Percentiles rank a stretch among this genome's conserved stretches.
Evolutionary conservation across 2,797 vertebrate genomes (phyloP).

Genomic region (Dermochelys coriacea): DNA sequence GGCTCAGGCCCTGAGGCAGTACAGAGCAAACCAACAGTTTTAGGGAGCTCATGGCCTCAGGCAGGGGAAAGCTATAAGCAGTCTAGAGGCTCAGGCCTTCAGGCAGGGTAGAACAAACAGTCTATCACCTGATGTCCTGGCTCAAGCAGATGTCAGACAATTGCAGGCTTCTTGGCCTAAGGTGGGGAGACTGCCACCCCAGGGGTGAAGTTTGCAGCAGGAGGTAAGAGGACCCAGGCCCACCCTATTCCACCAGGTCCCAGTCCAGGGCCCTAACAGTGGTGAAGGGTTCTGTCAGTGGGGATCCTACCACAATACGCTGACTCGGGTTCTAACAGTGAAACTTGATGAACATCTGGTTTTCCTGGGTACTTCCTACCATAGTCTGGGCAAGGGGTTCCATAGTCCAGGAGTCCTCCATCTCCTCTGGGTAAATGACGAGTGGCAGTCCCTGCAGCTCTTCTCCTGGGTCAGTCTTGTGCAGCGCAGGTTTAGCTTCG

Average conservation of each 20-base stretch:
- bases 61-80: background rate
- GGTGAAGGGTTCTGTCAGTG: too few relatives aligned
- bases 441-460: too few relatives aligned
- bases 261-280: background rate
- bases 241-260: background rate
- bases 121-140: background rate
- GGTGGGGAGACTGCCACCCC: background rate
- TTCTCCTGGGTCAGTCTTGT: too few relatives aligned
- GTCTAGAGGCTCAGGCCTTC: background rate
- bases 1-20: background rate
- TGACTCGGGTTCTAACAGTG: background rate
- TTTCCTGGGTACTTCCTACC: too few relatives aligned
- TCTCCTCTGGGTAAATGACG: too few relatives aligned
- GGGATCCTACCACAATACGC: background rate
- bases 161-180: background rate
- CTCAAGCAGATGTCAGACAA: background rate
- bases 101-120: background rate
- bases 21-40: background rate
- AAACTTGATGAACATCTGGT: background rate
- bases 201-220: background rate
- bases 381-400: too few relatives aligned
- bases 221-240: background rate
- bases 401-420: too few relatives aligned
- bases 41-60: background rate
- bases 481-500: too few relatives aligned